Evolutionary conservation across 1,140 invertebrate species (phyloP).

Genomic region (Drosophila orosa): DNA sequence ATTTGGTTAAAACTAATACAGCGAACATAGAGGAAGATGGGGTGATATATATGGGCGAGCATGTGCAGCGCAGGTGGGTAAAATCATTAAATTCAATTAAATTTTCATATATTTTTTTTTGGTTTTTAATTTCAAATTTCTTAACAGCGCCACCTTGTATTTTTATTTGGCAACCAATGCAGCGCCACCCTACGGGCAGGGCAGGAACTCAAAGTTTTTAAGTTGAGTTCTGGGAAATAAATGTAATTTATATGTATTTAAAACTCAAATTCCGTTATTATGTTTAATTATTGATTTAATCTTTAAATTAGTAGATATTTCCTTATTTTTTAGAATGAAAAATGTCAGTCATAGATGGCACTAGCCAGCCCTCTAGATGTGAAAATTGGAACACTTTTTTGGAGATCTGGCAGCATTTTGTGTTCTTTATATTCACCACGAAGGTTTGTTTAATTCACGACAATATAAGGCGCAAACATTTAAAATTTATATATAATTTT

Average conservation of each 20-base stretch:
- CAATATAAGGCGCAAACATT: background rate
- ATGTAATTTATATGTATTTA: too few species aligned
- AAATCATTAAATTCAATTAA: background rate
- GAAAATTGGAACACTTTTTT: background rate
- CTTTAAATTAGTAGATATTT: background rate
- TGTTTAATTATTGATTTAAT: background rate
- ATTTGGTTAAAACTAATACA: slow-evolving; percentile 7
- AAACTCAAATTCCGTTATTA: background rate
- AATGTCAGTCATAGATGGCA: slow-evolving; percentile 2
- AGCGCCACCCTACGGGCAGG: slow-evolving; percentile 74
- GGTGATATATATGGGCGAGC: slow-evolving; percentile 74
- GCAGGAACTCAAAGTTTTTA: slow-evolving; percentile 37
- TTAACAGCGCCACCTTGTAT: slow-evolving; percentile 59
- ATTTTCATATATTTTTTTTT: too few species aligned
- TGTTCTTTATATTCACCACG: background rate
- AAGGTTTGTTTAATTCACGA: background rate
- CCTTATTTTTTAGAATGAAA: too few species aligned
- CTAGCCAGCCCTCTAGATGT: background rate
- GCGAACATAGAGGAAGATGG: slow-evolving; percentile 14
- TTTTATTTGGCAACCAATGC: slow-evolving; percentile 70
- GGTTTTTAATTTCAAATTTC: background rate
- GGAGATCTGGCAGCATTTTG: background rate
- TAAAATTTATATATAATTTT: background rate
- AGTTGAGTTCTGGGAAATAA: background rate
- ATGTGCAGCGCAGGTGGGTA: slow-evolving; percentile 59